Percentiles rank a stretch among this genome's conserved stretches.
Conservation (phyloP, 2,113 vertebrate species). For the Tragulus kanchil region DNA sequence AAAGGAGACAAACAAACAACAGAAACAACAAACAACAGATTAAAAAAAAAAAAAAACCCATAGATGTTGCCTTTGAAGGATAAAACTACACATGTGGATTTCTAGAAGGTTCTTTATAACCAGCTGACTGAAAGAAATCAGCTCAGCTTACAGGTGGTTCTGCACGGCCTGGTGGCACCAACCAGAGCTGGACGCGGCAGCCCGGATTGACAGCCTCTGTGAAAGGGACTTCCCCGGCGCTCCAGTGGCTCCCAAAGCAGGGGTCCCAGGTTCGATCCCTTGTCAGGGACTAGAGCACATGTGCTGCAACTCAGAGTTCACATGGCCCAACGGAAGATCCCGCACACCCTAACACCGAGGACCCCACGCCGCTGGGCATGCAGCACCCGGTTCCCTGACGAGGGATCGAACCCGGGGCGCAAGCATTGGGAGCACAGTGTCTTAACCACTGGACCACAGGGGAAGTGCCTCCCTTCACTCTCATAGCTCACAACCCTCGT, state of each 20-base stretch:
- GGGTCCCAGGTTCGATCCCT: background rate
- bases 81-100: accelerated
- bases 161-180: accelerated
- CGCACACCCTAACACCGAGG: accelerated
- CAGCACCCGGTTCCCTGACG: background rate
- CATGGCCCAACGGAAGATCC: background rate
- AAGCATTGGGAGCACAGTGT: background rate
- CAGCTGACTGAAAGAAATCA: background rate
- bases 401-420: background rate
- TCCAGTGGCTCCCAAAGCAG: background rate
- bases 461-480: background rate
- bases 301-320: background rate
- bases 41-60: background rate
- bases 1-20: too few relatives aligned
- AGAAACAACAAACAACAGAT: too few relatives aligned
- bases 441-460: background rate
- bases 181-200: background rate
- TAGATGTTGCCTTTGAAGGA: background rate
- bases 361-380: accelerated
- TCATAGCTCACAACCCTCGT: background rate
- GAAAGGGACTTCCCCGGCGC: background rate
- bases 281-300: background rate
- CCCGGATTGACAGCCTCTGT: background rate
- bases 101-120: background rate
- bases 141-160: background rate